Base-by-base conservation (phyloP, 2,113 vertebrate species). In the Telmatochromis sp. region DNA sequence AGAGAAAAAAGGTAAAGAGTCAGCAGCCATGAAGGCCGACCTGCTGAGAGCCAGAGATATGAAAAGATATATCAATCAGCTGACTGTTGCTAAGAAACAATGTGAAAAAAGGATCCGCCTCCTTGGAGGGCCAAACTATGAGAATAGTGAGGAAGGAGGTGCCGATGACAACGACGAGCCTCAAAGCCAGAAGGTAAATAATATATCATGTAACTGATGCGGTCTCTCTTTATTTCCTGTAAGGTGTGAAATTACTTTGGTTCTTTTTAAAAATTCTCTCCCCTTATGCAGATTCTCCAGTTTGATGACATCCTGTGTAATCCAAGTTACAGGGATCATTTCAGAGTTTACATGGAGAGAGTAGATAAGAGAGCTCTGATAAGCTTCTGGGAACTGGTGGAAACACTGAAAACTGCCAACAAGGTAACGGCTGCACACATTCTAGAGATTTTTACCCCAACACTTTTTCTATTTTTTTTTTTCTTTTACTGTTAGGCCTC, bases 41-140 rank as follows among this genome's bases (percentile, higher is more conserved):
- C 95, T 99, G 49, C 96, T 99, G 86, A 96, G 99, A 85, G 98
- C 99, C 90, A 96, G 99, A 85, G 98, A 99, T 83, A 98, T 98
- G 98, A 99, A 99, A 90, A 97, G 99, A 82, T 99, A 99, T 35
- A 99, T 99, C 93, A 99, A 99, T 94, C 99, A 99, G 89, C 96
- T 99, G 89, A 99, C 98, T 0, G 98, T 99, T 88, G 99, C 99
- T n/a, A 99, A 99, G 97, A 99, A 99, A 93, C 98, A 98, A 55
- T 98, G 98, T 28, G 99, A 99, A 95, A 99, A 99, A 92, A 96
- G 98, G 65, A 99, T 99, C 90, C 96, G 97, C 26, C 91, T 97
- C 5, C 95, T 99, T 9, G 98, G 98, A 8, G 99, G 99, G 4
- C 98, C 98, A 31, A 96, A 97, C 92, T 99, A 99, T 51, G 98